Percentiles rank a stretch among this genome's conserved stretches.
phyloP scores from a whole-genome alignment of 2,113 vertebrate genomes.

The Camelus bactrianus region DNA sequence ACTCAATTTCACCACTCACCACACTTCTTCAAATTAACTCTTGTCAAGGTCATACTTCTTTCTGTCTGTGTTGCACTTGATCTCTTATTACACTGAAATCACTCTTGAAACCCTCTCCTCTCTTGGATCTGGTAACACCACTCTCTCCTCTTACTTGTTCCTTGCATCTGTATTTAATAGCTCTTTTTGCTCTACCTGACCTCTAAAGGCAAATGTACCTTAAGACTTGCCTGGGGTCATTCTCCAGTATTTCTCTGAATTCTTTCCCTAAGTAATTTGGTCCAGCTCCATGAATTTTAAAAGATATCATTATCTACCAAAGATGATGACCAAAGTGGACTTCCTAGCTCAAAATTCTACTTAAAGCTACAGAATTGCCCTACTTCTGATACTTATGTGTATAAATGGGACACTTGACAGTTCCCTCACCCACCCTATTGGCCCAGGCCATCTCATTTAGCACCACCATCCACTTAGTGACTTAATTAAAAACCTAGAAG shows the following conservation, averaged over 20 bases:
- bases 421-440: neutral
- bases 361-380: neutral
- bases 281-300: neutral
- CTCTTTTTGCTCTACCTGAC: neutral
- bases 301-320: neutral
- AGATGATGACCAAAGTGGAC: neutral
- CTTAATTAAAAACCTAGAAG: neutral
- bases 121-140: no score
- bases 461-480: neutral
- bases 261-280: neutral
- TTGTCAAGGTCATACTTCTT: neutral
- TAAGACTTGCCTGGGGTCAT: neutral
- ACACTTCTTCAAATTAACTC: neutral
- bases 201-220: neutral
- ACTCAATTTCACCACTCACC: neutral
- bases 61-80: neutral
- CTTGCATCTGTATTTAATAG: neutral
- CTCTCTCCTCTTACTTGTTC: neutral
- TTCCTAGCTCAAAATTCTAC: neutral
- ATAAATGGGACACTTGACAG: neutral
- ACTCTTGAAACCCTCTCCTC: neutral
- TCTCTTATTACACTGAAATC: neutral
- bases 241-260: neutral
- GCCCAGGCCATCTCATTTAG: neutral
- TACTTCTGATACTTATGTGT: neutral